Conservation (phyloP, 2,888 invertebrate genomes). For the Cenopis cana region DNA sequence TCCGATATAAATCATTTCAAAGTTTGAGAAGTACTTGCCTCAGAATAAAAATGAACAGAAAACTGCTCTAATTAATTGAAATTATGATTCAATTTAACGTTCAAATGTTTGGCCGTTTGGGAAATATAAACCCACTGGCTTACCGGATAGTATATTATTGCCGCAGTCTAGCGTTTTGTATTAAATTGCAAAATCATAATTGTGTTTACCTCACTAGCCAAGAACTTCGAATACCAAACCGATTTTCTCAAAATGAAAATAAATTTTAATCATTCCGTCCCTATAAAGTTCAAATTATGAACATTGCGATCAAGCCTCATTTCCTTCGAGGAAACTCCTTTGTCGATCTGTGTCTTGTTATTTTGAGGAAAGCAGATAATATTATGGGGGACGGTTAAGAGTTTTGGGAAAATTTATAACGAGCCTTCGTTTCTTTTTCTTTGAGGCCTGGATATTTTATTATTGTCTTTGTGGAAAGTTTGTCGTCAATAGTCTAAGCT, state of each 20-base stretch:
- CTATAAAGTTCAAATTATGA: slow-evolving; percentile 66
- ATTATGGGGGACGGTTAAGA: slow-evolving; percentile 59
- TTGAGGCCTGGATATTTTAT: slow-evolving; percentile 45
- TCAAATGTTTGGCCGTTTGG: too few relatives aligned
- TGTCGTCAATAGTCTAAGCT: slow-evolving; percentile 8
- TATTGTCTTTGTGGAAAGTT: slow-evolving; percentile 26
- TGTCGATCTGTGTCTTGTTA: slow-evolving; percentile 67
- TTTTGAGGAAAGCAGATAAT: slow-evolving; percentile 57
- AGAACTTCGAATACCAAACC: background rate
- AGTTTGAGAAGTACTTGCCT: too few relatives aligned
- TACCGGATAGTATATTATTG: too few relatives aligned
- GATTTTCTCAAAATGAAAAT: background rate
- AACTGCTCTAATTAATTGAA: too few relatives aligned
- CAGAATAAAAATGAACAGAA: too few relatives aligned
- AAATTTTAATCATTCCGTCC: slow-evolving; percentile 54
- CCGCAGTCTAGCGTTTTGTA: too few relatives aligned
- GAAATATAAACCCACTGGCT: too few relatives aligned
- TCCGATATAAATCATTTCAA: too few relatives aligned
- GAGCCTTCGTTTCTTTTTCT: slow-evolving; percentile 52
- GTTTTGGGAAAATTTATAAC: slow-evolving; percentile 60
- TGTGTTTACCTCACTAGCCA: background rate
- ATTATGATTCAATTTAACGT: too few relatives aligned
- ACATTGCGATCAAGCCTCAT: slow-evolving; percentile 61
- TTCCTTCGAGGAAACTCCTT: slow-evolving; percentile 64
- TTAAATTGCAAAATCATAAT: background rate